phyloP scores from a whole-genome alignment of 2,113 vertebrate genomes.

The Psilopsiagon aurifrons region DNA sequence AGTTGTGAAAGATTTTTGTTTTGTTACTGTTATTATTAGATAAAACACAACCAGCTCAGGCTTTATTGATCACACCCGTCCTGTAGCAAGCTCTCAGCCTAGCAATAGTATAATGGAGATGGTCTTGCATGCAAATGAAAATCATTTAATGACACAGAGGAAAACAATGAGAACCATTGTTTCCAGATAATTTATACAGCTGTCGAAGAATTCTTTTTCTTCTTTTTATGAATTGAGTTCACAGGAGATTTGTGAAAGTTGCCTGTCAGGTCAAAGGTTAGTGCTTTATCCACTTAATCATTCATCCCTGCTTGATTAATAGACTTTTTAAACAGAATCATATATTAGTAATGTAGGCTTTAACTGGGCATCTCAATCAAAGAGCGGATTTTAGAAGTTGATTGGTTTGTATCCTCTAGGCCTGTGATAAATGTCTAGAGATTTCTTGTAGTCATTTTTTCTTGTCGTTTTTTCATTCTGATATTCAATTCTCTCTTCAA shows the following conservation, averaged over 20 bases:
- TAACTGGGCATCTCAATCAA: constrained; percentile 71
- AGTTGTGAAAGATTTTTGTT: background rate
- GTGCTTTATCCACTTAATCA: constrained; percentile 69
- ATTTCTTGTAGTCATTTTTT: constrained; percentile 61
- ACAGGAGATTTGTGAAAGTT: constrained; percentile 41
- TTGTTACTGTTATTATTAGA: background rate
- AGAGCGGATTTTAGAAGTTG: constrained; percentile 65
- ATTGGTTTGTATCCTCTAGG: constrained; percentile 74
- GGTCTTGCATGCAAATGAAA: constrained; percentile 15
- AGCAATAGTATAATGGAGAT: background rate
- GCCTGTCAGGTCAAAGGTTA: constrained; percentile 64
- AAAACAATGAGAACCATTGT: constrained; percentile 23
- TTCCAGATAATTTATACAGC: constrained; percentile 10
- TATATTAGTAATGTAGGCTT: constrained; percentile 75
- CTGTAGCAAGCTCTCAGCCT: background rate
- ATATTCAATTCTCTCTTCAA: constrained; percentile 70
- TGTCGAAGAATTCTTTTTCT: background rate
- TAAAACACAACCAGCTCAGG: background rate
- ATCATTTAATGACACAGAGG: background rate
- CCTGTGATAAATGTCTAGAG: constrained; percentile 72
- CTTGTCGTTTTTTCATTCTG: constrained; percentile 61
- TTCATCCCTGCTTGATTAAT: constrained; percentile 74
- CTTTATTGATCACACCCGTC: constrained; percentile 9
- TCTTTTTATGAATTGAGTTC: constrained; percentile 21
- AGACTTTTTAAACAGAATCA: constrained; percentile 73